Conservation (phyloP, 2,888 invertebrate genomes). For the Nomada lathburiana region DNA sequence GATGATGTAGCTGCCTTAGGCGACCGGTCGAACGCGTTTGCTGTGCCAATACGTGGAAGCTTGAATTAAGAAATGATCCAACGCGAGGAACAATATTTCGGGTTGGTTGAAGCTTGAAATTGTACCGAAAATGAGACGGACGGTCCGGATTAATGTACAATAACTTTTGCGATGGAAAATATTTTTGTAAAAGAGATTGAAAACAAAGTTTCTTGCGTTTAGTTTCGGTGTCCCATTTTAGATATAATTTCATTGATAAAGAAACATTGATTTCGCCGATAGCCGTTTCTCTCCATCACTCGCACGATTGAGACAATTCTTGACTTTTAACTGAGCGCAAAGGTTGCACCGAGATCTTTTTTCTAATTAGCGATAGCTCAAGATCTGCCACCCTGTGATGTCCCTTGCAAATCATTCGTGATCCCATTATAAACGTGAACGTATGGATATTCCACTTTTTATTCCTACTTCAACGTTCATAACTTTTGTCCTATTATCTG, state of each 20-base stretch:
- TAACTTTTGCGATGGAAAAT: neutral
- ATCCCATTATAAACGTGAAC: conserved; percentile 1
- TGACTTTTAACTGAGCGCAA: too few species aligned
- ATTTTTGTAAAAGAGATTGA: neutral
- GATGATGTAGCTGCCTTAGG: neutral
- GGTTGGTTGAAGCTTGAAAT: too few species aligned
- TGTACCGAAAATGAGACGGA: neutral
- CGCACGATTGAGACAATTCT: too few species aligned
- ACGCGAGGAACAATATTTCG: too few species aligned
- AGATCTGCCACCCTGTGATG: neutral
- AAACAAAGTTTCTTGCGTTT: too few species aligned
- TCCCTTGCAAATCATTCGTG: conserved; percentile 31
- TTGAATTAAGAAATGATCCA: neutral
- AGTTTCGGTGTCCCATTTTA: too few species aligned
- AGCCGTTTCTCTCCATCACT: too few species aligned
- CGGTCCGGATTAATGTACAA: too few species aligned
- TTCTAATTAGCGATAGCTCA: conserved; percentile 17
- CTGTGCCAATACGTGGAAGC: neutral
- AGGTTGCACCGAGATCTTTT: too few species aligned
- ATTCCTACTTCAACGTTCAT: neutral
- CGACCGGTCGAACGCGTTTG: neutral
- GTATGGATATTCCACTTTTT: neutral
- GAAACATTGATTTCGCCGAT: too few species aligned
- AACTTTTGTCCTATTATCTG: neutral
- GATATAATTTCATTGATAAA: too few species aligned